These are phyloP conservation scores for Aurelia aurita complex sp. Pacific DNA, from an alignment of 30 jellyfish, hydroid and myxozoan species.

Conservation along the genomic window DNA sequence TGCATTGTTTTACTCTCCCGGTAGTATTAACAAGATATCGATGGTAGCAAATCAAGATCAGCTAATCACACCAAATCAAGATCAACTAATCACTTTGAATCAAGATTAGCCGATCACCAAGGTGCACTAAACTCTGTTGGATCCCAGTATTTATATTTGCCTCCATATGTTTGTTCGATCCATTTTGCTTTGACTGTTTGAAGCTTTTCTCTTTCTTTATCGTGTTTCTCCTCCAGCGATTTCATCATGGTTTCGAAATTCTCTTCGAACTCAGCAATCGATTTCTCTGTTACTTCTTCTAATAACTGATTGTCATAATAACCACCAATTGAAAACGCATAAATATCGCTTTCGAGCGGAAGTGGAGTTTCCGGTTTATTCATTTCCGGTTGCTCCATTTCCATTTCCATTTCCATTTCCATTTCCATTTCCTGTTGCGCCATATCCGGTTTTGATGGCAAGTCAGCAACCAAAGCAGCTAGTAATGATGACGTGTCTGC, in stretches of 20 bases:
- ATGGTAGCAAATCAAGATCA: too few relatives aligned
- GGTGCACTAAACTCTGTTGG: slow-evolving; percentile 30
- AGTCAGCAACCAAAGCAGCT: too few relatives aligned
- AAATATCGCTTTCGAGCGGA: slow-evolving; percentile 24
- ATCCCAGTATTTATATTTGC: slow-evolving; percentile 17
- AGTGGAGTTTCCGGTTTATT: not conserved
- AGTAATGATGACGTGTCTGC: too few relatives aligned
- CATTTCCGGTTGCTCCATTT: too few relatives aligned
- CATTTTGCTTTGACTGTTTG: not conserved
- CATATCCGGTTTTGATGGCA: too few relatives aligned
- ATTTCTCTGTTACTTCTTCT: slow-evolving; percentile 22
- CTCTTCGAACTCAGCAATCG: slow-evolving; percentile 17
- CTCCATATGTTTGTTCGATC: slow-evolving; percentile 8
- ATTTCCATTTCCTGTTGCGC: too few relatives aligned
- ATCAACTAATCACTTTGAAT: too few relatives aligned
- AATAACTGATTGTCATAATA: slow-evolving; percentile 28
- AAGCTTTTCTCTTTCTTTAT: not conserved
- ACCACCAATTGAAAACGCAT: slow-evolving; percentile 3
- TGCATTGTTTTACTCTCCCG: too few relatives aligned
- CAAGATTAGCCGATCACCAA: slow-evolving; percentile 3
- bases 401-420: too few relatives aligned
- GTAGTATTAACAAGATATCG: too few relatives aligned
- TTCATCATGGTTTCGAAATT: slow-evolving; percentile 14
- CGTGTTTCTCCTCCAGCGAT: slow-evolving; percentile 14
- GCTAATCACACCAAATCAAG: too few relatives aligned